Percentiles rank a stretch among this genome's conserved stretches.
Evolutionary conservation across 1,140 invertebrate species (phyloP).

Genomic region (Archivesica marissinica): DNA sequence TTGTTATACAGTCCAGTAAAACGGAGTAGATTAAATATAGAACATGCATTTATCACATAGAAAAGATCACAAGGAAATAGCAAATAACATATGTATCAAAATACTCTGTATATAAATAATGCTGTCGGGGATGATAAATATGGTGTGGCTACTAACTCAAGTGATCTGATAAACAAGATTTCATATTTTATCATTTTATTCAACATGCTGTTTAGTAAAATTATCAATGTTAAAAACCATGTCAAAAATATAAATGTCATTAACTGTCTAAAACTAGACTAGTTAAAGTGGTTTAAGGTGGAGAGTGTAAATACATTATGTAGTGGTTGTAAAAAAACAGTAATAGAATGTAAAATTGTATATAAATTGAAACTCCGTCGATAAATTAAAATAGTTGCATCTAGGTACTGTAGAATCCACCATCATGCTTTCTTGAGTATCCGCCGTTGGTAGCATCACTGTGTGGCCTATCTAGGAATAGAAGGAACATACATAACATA

Average conservation of each 20-base stretch:
- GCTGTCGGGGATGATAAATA: neutral
- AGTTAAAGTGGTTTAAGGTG: too few species aligned
- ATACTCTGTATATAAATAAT: neutral
- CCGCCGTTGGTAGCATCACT: conserved; percentile 80
- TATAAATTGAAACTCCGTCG: too few species aligned
- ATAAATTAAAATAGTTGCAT: neutral
- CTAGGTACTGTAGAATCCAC: conserved; percentile 81
- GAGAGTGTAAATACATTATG: too few species aligned
- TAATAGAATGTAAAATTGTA: too few species aligned
- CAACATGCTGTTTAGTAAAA: too few species aligned
- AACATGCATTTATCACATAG: too few species aligned
- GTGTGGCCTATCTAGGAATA: conserved; percentile 73
- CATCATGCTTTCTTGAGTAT: conserved; percentile 82
- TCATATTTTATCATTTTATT: too few species aligned
- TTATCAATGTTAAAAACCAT: too few species aligned
- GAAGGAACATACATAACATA: neutral
- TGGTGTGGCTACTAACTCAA: neutral
- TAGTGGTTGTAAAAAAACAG: too few species aligned
- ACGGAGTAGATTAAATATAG: neutral
- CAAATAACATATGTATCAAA: too few species aligned
- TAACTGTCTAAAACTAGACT: too few species aligned
- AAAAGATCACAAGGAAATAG: conserved; percentile 9
- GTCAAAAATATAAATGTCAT: too few species aligned
- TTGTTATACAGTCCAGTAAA: neutral
- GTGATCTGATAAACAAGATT: neutral